Conservation (phyloP, 2,888 invertebrate species). For the Epinotia bilunana region DNA sequence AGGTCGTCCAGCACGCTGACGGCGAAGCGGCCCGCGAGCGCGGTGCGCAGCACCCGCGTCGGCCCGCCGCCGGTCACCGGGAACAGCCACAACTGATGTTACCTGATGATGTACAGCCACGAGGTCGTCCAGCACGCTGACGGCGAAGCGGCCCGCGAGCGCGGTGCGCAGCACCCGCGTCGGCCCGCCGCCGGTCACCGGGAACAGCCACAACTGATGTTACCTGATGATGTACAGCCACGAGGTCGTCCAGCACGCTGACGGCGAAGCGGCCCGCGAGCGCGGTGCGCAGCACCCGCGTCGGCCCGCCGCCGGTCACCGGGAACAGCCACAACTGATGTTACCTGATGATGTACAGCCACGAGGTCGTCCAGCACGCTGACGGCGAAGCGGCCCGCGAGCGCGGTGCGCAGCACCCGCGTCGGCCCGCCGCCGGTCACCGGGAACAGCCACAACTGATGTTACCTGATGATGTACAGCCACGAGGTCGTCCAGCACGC, state of each 20-base stretch:
- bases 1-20: conserved; percentile 98
- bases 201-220: conserved; percentile 89
- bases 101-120: conserved; percentile 98
- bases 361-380: conserved; percentile 98
- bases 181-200: conserved; percentile 86
- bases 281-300: conserved; percentile 91
- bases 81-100: conserved; percentile 88
- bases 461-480: conserved; percentile 97
- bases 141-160: conserved; percentile 95
- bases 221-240: conserved; percentile 98
- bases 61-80: conserved; percentile 87
- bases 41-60: conserved; percentile 90
- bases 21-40: conserved; percentile 95
- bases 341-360: conserved; percentile 97
- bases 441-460: conserved; percentile 90
- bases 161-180: conserved; percentile 91
- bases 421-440: conserved; percentile 85
- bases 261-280: conserved; percentile 96
- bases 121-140: conserved; percentile 98
- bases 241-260: conserved; percentile 97
- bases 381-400: conserved; percentile 96
- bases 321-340: conserved; percentile 90
- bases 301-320: conserved; percentile 85
- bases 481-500: conserved; percentile 97
- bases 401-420: conserved; percentile 92